Base-by-base conservation (phyloP, 2,113 vertebrate species). In the Daubentonia madagascariensis region DNA sequence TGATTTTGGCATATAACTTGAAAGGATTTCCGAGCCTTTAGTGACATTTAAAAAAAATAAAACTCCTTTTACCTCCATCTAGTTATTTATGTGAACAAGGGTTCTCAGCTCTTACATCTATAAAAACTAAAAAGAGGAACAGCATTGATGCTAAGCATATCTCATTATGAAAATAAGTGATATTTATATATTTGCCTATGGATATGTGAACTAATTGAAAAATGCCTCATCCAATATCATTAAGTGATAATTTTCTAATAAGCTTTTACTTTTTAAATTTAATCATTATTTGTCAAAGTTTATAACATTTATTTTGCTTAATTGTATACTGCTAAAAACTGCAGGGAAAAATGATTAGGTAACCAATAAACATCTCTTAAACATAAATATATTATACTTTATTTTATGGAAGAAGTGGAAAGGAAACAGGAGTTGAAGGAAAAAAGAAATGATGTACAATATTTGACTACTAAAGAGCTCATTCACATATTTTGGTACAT, bases 221-320 rank as follows among this genome's bases (percentile, higher is more conserved):
- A 94, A 86, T 67, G 18, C 18, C 68, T 90, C 23, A 61, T 37
- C 16, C 32, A 88, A 30, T 73, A 79, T 50, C 50, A 73, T 16
- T 75, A 65, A 48, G 43, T 88, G 70, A 93, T 91, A 54, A 72
- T 59, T 84, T 87, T 91, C 43, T 32, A 94, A 91, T 68, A 89
- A 45, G 35, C 57, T 78, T 92, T 52, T 61, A 81, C 61, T 85
- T 75, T 54, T 48, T 9, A 70, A 45, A 84, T 89, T 65, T 95
- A 61, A 87, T 52, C 54, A 72, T 80, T 91, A 91, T 68, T 48
- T 90, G n/a, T 63, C 52, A 92, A 88, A 95, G 78, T 93, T 50
- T 72, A 18, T 87, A 50, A 65, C 22, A 78, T 85, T 73, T 88
- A 80, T 59, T 95, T 94, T 50, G 18, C 63, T 93, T 93, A 91